Percentiles rank a stretch among this genome's conserved stretches.
These are phyloP conservation scores for Bombycilla garrulus DNA, from an alignment of 2,113 vertebrate genomes.

Conservation along the genomic window DNA sequence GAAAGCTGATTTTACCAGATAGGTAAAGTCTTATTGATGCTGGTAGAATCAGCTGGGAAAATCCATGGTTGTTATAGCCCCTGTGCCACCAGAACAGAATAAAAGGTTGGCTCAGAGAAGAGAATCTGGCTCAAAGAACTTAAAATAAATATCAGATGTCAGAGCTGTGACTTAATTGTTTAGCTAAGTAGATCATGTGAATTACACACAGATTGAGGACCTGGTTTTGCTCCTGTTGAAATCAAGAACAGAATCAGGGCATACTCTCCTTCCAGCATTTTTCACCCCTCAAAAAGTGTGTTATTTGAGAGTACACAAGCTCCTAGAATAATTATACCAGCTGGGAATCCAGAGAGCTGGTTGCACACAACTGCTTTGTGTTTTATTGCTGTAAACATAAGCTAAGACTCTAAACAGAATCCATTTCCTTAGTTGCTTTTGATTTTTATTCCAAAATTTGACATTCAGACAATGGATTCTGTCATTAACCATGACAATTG, in stretches of 20 bases:
- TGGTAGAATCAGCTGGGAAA: constrained; percentile 20
- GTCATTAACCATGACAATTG: not conserved
- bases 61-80: not conserved
- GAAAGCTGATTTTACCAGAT: not conserved
- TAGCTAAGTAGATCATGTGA: constrained; percentile 64
- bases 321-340: not conserved
- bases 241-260: constrained; percentile 11
- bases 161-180: constrained; percentile 70
- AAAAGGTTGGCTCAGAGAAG: constrained; percentile 16
- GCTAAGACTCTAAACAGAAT: not conserved
- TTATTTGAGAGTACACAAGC: not conserved
- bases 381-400: not conserved
- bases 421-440: not conserved
- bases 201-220: constrained; percentile 53
- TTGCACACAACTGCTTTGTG: not conserved
- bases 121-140: constrained; percentile 59
- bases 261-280: not conserved
- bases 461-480: not conserved
- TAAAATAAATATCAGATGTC: constrained; percentile 69
- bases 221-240: constrained; percentile 34
- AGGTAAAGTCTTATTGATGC: constrained; percentile 1
- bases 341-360: not conserved
- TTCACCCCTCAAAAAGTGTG: not conserved
- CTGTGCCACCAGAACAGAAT: constrained; percentile 41
- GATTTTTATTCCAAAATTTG: not conserved